Percentiles rank a stretch among this genome's conserved stretches.
These are phyloP conservation scores for Choloepus didactylus DNA, from an alignment of 2,797 vertebrate genomes.

Conservation along the genomic window DNA sequence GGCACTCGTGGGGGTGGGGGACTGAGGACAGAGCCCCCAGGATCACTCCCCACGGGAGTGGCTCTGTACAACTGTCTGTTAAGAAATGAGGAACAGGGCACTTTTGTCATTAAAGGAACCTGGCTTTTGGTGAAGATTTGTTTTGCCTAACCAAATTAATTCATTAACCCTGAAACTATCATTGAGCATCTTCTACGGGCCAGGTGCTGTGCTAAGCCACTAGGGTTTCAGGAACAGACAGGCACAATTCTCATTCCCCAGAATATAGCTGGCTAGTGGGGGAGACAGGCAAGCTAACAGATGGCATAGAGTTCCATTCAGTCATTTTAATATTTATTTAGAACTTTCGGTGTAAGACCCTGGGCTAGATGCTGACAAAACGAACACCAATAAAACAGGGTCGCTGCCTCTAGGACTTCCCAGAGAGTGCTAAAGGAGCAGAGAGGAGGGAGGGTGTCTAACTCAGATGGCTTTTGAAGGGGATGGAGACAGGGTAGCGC, in stretches of 20 bases:
- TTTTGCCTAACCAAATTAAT: conserved; percentile 1
- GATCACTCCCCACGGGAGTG: neutral
- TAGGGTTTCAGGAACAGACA: neutral
- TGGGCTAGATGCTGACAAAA: neutral
- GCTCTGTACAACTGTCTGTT: neutral
- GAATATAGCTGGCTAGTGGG: neutral
- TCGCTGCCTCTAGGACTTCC: neutral
- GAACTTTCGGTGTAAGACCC: conserved; percentile 29
- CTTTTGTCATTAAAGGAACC: neutral
- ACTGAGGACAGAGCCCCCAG: neutral
- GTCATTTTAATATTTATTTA: conserved; percentile 51
- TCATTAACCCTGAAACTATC: conserved; percentile 24
- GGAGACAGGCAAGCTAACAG: neutral
- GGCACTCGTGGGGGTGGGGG: neutral
- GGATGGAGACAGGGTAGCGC: rapidly evolving
- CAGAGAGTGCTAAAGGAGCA: neutral
- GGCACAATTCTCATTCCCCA: neutral
- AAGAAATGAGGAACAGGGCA: neutral
- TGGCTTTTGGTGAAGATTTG: neutral
- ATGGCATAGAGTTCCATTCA: neutral
- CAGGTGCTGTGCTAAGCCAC: neutral
- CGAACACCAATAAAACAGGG: conserved; percentile 28
- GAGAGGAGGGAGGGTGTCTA: neutral
- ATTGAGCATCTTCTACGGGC: neutral
- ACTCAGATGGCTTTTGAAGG: neutral